phyloP scores from a whole-genome alignment of 2,797 vertebrate species.

The Morelia viridis region DNA sequence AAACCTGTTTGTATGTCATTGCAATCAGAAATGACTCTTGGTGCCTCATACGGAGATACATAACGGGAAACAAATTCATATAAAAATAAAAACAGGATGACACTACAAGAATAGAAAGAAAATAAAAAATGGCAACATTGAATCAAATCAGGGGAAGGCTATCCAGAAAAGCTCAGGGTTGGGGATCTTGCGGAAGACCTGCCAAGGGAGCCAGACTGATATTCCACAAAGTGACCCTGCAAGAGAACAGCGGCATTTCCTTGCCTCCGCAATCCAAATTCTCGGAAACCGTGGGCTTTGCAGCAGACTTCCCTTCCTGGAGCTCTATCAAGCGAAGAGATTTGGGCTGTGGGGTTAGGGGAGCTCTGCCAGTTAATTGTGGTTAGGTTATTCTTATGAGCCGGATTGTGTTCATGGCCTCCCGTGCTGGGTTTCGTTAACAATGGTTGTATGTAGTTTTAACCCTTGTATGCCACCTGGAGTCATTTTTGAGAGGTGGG shows the following conservation, averaged over 20 bases:
- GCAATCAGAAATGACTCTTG: background rate
- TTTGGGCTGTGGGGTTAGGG: background rate
- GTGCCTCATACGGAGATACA: background rate
- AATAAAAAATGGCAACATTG: background rate
- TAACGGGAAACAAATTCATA: background rate
- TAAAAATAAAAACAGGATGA: background rate
- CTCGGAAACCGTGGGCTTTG: background rate
- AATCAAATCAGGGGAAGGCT: background rate
- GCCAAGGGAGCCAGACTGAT: background rate
- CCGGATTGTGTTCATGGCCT: background rate
- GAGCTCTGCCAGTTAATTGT: background rate
- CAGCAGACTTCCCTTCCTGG: background rate
- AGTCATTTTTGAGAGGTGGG: background rate
- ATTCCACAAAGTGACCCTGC: background rate
- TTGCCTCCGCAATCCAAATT: background rate
- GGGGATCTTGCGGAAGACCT: too few species aligned
- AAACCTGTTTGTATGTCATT: background rate
- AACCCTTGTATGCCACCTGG: background rate
- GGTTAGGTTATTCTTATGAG: background rate
- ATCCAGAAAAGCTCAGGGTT: background rate
- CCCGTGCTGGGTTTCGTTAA: background rate
- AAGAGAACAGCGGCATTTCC: background rate
- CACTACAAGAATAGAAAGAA: background rate
- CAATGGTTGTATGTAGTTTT: background rate
- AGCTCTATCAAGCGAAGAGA: background rate